Percentiles rank a stretch among this genome's conserved stretches.
These are phyloP conservation scores for Bombus cullumanus DNA, from an alignment of 1,140 invertebrate species.

Conservation along the genomic window DNA sequence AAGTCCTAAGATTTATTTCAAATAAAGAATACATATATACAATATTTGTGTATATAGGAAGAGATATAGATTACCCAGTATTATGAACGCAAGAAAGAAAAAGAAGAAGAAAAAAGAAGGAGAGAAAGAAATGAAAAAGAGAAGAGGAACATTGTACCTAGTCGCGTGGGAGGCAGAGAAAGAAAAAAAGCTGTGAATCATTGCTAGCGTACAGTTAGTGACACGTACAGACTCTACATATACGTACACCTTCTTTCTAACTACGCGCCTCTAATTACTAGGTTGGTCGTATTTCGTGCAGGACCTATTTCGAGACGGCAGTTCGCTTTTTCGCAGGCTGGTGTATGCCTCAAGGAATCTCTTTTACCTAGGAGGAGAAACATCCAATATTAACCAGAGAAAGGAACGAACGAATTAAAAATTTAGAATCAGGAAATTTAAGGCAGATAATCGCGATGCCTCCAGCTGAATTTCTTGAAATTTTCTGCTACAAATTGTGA, in stretches of 20 bases:
- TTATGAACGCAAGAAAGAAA: background rate
- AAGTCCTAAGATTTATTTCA: background rate
- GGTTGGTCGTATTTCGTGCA: constrained; percentile 1
- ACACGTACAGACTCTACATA: constrained; percentile 26
- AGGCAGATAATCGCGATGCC: background rate
- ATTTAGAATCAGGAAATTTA: background rate
- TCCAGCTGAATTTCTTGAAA: background rate
- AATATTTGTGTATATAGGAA: too few relatives aligned
- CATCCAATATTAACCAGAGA: background rate
- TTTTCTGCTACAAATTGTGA: background rate
- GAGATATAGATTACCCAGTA: background rate
- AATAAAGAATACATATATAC: background rate
- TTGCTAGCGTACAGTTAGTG: constrained; percentile 30
- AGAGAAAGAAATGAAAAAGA: background rate
- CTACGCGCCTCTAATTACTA: constrained; percentile 42
- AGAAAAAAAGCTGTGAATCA: constrained; percentile 53
- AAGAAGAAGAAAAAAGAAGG: background rate
- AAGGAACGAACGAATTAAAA: background rate
- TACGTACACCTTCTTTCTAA: background rate
- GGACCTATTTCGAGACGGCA: constrained; percentile 14
- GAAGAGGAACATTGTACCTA: constrained; percentile 3
- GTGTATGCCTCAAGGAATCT: constrained; percentile 8
- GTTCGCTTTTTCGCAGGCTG: background rate
- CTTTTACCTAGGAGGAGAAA: background rate
- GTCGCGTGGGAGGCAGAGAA: background rate